phyloP scores from a whole-genome alignment of 2,888 invertebrate species.

The Oscheius sp. region DNA sequence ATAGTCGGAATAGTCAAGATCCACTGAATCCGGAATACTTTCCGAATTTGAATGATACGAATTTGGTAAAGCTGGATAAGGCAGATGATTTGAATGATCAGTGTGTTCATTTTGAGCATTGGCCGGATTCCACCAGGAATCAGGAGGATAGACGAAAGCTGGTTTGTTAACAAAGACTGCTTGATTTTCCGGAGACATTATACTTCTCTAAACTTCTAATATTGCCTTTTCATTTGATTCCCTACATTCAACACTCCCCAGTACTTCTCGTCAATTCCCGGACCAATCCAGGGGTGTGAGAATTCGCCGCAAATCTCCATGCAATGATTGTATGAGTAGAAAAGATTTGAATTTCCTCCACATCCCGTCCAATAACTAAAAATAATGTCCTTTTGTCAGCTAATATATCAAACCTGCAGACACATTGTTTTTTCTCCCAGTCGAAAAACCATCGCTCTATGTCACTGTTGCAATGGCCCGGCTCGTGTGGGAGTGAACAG shows the following conservation, averaged over 20 bases:
- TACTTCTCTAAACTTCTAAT: constrained; percentile 24
- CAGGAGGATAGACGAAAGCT: constrained; percentile 9
- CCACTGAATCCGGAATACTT: background rate
- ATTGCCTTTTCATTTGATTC: background rate
- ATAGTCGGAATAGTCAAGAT: constrained; percentile 10
- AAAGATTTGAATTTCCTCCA: constrained; percentile 60
- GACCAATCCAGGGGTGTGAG: constrained; percentile 33
- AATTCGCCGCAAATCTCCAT: constrained; percentile 60
- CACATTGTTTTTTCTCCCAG: constrained; percentile 51
- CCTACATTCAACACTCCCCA: constrained; percentile 43
- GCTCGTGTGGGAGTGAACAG: constrained; percentile 58
- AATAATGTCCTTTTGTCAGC: background rate
- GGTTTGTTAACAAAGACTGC: constrained; percentile 39
- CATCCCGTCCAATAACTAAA: constrained; percentile 61
- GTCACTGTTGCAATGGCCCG: constrained; percentile 55
- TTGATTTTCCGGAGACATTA: constrained; percentile 39
- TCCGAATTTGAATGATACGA: background rate
- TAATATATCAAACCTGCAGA: constrained; percentile 45
- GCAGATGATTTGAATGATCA: background rate
- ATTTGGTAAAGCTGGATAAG: background rate
- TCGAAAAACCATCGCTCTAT: constrained; percentile 62
- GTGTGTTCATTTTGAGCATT: background rate
- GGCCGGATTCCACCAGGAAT: constrained; percentile 13
- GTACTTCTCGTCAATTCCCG: constrained; percentile 50
- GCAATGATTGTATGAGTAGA: constrained; percentile 60